A percentile compares a stretch with the other conserved stretches of the same genome.
phyloP scores from a whole-genome alignment of 2,797 vertebrate genomes.

The Novumbra hubbsi region DNA sequence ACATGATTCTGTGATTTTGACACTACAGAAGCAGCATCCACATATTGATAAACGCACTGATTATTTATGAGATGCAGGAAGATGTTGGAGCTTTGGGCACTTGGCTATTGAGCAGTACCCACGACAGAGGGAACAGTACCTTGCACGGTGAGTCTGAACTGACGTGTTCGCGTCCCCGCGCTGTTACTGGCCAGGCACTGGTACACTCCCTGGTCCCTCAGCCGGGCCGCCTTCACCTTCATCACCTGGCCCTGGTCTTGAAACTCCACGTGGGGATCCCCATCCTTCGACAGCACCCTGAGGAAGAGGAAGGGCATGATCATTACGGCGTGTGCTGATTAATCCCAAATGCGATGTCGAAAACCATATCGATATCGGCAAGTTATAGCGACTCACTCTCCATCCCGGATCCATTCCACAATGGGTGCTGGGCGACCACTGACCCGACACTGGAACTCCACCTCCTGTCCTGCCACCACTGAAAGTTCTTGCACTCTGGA shows the following conservation, averaged over 20 bases:
- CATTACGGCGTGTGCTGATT: background rate
- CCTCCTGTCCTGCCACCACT: conserved; percentile 70
- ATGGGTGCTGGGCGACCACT: conserved; percentile 76
- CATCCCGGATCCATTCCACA: conserved; percentile 87
- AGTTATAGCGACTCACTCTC: conserved; percentile 74
- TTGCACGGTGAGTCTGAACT: conserved; percentile 79
- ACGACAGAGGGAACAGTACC: conserved; percentile 60
- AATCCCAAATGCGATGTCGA: background rate
- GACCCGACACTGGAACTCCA: conserved; percentile 77
- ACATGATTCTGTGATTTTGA: too few species aligned
- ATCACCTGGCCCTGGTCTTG: conserved; percentile 77
- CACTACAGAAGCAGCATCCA: background rate
- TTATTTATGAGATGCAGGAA: background rate
- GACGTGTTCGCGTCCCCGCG: conserved; percentile 81
- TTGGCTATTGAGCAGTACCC: conserved; percentile 15
- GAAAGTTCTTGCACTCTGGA: conserved; percentile 75
- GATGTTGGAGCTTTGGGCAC: background rate
- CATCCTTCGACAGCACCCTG: conserved; percentile 75
- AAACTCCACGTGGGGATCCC: conserved; percentile 76
- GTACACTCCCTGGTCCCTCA: conserved; percentile 82
- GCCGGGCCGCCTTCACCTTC: conserved; percentile 70
- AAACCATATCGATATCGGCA: background rate
- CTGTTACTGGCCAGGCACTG: conserved; percentile 84
- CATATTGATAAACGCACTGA: background rate
- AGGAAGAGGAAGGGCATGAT: background rate